Evolutionary conservation across 2,797 vertebrate species (phyloP).

Genomic region (Arctocebus calabarensis): DNA sequence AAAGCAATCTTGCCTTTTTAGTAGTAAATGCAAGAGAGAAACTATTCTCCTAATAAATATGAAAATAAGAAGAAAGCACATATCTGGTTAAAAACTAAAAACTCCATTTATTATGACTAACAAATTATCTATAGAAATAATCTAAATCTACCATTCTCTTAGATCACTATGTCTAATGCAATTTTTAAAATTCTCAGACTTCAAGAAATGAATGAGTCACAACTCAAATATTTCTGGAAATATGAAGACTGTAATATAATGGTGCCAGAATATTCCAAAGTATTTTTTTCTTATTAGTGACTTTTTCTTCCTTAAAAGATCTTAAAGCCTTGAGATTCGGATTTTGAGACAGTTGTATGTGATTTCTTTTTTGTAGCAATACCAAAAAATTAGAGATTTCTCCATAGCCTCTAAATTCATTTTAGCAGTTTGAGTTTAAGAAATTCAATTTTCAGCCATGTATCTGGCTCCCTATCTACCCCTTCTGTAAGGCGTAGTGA

Average conservation of each 20-base stretch:
- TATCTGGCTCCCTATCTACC: neutral
- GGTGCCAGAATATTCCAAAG: neutral
- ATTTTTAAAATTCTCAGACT: neutral
- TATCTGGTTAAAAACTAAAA: neutral
- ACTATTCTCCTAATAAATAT: neutral
- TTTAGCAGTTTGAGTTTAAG: conserved; percentile 39
- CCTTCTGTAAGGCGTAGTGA: conserved; percentile 15
- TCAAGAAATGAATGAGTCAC: neutral
- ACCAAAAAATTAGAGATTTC: neutral
- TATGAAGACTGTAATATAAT: neutral
- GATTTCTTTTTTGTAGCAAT: conserved; percentile 1
- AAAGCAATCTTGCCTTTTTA: neutral
- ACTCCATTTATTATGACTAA: neutral
- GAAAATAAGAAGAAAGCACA: neutral
- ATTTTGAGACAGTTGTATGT: neutral
- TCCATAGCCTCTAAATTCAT: conserved; percentile 44
- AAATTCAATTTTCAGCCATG: no score
- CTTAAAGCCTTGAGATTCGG: neutral
- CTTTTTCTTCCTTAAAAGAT: neutral
- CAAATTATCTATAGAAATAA: neutral
- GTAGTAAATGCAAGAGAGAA: neutral
- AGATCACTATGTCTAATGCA: neutral
- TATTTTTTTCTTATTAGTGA: conserved; percentile 2
- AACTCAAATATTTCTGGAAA: neutral
- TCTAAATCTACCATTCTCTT: neutral